Evolutionary conservation across 1,140 invertebrate genomes (phyloP).

Genomic region (Calliopsis andreniformis): DNA sequence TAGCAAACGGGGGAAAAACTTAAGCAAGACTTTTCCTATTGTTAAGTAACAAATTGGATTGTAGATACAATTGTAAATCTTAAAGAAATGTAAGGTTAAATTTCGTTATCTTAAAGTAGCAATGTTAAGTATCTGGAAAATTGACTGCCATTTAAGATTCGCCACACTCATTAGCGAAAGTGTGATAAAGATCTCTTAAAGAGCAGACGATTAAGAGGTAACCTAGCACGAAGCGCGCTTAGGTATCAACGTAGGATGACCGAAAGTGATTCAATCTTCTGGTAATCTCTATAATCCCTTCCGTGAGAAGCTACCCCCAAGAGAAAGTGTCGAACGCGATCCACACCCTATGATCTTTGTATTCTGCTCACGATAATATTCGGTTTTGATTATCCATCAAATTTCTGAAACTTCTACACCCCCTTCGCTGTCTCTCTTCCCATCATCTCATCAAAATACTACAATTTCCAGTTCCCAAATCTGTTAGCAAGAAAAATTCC

Average conservation of each 20-base stretch:
- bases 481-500: no score
- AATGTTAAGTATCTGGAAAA: no score
- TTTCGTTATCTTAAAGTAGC: no score
- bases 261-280: constrained; percentile 77
- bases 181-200: constrained; percentile 57
- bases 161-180: background rate
- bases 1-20: constrained; percentile 33
- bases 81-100: no score
- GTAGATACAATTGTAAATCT: no score
- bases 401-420: background rate
- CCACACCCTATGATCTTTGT: constrained; percentile 37
- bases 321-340: constrained; percentile 40
- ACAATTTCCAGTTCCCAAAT: no score
- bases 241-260: constrained; percentile 64
- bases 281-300: constrained; percentile 77
- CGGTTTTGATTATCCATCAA: background rate
- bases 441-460: no score
- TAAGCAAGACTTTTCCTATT: background rate
- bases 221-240: constrained; percentile 65
- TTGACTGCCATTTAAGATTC: background rate
- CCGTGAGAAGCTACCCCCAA: constrained; percentile 43
- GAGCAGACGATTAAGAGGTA: constrained; percentile 59
- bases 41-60: constrained; percentile 10
- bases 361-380: constrained; percentile 22
- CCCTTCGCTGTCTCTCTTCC: no score